Evolutionary conservation across 37 sponge, comb jelly and placozoan species (phyloP).

Genomic region (Halisarca cf. caerulea): DNA sequence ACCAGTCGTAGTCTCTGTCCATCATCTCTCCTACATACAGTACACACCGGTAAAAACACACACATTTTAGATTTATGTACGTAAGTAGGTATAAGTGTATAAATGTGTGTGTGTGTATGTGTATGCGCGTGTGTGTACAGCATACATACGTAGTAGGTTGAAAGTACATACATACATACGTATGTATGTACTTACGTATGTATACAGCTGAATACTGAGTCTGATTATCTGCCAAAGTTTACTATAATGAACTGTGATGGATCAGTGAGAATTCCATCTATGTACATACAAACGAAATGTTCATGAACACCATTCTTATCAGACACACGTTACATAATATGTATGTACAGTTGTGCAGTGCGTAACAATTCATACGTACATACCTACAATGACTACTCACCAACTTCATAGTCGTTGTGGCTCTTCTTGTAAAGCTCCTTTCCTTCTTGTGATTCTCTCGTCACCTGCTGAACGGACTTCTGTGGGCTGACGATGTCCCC

Average conservation of each 20-base stretch:
- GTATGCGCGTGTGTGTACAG: slow-evolving; percentile 12
- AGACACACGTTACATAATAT: no score
- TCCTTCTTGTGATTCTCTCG: slow-evolving; percentile 58
- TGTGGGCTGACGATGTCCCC: slow-evolving; percentile 84
- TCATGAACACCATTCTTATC: no score
- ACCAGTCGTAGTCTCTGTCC: slow-evolving; percentile 95
- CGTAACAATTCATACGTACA: no score
- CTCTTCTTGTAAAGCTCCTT: slow-evolving; percentile 82
- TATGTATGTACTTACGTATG: not conserved
- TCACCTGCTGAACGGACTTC: slow-evolving; percentile 69
- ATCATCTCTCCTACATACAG: slow-evolving; percentile 58
- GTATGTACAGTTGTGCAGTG: no score
- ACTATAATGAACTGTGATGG: no score
- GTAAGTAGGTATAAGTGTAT: not conserved
- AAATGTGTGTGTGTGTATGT: not conserved
- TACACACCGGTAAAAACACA: not conserved
- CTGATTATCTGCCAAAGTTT: no score
- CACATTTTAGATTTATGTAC: not conserved
- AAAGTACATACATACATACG: slow-evolving; percentile 1
- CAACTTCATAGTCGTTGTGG: slow-evolving; percentile 59
- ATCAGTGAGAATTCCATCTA: no score
- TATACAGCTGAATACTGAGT: no score
- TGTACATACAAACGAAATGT: no score
- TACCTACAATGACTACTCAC: slow-evolving; percentile 36
- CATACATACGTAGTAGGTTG: not conserved